These are phyloP conservation scores for Gari tellinella DNA, from an alignment of 2,888 invertebrate genomes.

Conservation along the genomic window DNA sequence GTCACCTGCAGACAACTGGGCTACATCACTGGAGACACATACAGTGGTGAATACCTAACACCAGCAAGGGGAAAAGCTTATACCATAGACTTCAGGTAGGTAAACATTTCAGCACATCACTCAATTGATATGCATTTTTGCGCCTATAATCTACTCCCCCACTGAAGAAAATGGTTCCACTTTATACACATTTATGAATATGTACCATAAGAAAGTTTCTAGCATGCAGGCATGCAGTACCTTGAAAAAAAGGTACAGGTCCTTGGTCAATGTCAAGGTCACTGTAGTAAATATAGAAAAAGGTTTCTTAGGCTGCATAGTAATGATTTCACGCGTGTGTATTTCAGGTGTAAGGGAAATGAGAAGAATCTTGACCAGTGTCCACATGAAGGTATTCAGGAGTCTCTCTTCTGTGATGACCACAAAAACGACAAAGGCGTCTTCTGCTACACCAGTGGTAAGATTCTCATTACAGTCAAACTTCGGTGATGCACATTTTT, in stretches of 20 bases:
- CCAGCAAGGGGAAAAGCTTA: conserved; percentile 73
- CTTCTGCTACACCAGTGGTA: conserved; percentile 77
- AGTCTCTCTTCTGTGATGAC: conserved; percentile 59
- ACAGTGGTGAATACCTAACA: conserved; percentile 54
- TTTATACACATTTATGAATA: too few species aligned
- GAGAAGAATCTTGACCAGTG: conserved; percentile 73
- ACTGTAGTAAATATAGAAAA: too few species aligned
- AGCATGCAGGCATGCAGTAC: too few species aligned
- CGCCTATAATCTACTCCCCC: too few species aligned
- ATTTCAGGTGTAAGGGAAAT: conserved; percentile 69
- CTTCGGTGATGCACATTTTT: too few species aligned
- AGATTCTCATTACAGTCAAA: neutral
- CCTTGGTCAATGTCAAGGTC: too few species aligned
- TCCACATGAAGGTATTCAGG: conserved; percentile 76
- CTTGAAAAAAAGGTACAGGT: too few species aligned
- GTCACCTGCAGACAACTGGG: conserved; percentile 84
- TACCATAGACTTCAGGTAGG: conserved; percentile 66
- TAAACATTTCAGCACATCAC: neutral
- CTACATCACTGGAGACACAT: conserved; percentile 68
- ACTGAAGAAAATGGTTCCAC: too few species aligned
- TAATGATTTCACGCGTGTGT: too few species aligned
- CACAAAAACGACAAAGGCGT: conserved; percentile 72
- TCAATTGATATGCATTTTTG: neutral
- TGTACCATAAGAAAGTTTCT: too few species aligned
- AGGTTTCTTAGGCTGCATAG: too few species aligned